phyloP scores from a whole-genome alignment of 2,113 vertebrate species.

The Cynocephalus volans region DNA sequence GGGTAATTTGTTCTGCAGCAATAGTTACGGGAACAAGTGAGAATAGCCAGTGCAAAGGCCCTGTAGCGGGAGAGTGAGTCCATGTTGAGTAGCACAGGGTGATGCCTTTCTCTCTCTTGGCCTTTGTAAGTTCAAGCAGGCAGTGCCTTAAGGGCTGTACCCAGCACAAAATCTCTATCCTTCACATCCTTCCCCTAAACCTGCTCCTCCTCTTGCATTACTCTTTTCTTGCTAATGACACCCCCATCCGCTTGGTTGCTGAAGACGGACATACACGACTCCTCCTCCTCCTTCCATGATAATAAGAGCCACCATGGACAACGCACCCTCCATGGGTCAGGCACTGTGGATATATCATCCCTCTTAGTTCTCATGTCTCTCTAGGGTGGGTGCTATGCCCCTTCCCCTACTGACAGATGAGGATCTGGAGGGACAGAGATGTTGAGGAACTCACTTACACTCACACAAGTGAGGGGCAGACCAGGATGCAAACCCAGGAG shows the following conservation, averaged over 20 bases:
- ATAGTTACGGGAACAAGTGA: not conserved
- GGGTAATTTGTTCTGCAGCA: not conserved
- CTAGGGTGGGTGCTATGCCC: not conserved
- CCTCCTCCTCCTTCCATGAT: not conserved
- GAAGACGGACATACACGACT: not conserved
- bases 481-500: not conserved
- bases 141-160: not conserved
- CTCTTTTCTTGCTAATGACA: not conserved
- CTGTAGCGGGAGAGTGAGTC: not conserved
- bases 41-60: not conserved
- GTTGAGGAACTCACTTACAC: not conserved
- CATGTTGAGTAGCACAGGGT: no score
- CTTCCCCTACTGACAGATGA: not conserved
- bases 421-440: not conserved
- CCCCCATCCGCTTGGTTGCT: no score
- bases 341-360: not conserved
- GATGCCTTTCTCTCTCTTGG: not conserved
- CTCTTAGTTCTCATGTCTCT: not conserved
- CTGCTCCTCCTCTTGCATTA: not conserved
- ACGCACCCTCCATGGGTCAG: no score
- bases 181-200: not conserved
- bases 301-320: no score
- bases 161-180: not conserved
- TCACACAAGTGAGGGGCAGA: not conserved
- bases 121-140: not conserved